These are phyloP conservation scores for Lontra canadensis DNA, from an alignment of 2,113 vertebrate genomes.

Conservation along the genomic window DNA sequence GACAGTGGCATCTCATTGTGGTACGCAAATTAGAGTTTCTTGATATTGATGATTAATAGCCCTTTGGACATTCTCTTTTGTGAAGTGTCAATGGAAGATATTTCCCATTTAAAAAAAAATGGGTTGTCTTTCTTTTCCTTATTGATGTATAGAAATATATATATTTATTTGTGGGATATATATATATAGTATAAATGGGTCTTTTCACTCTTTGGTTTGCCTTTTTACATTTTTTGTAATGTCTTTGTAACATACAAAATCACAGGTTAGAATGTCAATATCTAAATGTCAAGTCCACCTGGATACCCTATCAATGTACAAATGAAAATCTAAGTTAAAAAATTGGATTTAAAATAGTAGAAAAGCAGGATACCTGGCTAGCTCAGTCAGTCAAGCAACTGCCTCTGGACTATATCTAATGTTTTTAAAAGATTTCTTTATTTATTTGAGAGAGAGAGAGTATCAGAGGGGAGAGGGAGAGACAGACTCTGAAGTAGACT, in stretches of 20 bases:
- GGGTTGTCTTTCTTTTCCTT: not conserved
- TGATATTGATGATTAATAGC: not conserved
- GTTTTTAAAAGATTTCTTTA: too few relatives aligned
- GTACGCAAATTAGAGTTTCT: not conserved
- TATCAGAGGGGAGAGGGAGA: not conserved
- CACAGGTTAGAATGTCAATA: not conserved
- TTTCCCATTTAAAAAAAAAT: not conserved
- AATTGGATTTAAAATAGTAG: not conserved
- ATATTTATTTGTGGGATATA: not conserved
- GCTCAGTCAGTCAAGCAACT: too few relatives aligned
- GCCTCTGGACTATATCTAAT: too few relatives aligned
- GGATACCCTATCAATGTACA: not conserved
- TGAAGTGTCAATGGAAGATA: not conserved
- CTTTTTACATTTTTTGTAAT: not conserved
- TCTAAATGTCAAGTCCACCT: not conserved
- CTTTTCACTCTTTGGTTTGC: not conserved
- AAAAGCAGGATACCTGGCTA: not conserved
- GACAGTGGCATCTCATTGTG: too few relatives aligned
- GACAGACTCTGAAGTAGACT: not conserved
- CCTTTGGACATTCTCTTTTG: not conserved
- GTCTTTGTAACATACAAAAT: not conserved
- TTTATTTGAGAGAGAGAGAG: not conserved
- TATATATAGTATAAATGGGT: not conserved
- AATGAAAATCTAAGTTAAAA: not conserved
- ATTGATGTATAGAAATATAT: not conserved